Percentiles rank a stretch among this genome's conserved stretches.
These are phyloP conservation scores for Andrena dorsata DNA, from an alignment of 2,888 invertebrate species.

Conservation along the genomic window DNA sequence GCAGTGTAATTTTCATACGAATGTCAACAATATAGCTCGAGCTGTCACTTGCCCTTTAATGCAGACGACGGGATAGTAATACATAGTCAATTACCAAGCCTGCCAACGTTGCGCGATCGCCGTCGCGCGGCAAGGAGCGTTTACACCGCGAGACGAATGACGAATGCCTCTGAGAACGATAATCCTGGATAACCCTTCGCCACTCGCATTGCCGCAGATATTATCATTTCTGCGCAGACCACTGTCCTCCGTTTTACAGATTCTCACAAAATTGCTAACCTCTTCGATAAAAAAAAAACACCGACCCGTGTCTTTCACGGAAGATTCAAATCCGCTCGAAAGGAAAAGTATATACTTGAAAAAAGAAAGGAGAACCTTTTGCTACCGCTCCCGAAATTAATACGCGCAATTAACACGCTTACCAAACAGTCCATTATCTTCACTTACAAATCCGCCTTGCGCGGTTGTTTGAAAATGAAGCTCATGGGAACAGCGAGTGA, in stretches of 20 bases:
- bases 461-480: slow-evolving; percentile 18
- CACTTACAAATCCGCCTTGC: slow-evolving; percentile 10
- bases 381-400: background rate
- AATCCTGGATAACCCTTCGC: background rate
- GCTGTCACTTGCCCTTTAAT: slow-evolving; percentile 73
- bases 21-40: slow-evolving; percentile 70
- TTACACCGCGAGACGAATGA: slow-evolving; percentile 27
- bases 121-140: slow-evolving; percentile 36
- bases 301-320: background rate
- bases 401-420: background rate
- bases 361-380: too few relatives aligned
- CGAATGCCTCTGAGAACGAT: background rate
- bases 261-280: background rate
- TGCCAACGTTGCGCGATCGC: slow-evolving; percentile 48
- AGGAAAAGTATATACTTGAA: background rate
- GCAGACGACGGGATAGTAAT: slow-evolving; percentile 72
- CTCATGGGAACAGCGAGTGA: background rate
- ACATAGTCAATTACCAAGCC: slow-evolving; percentile 59
- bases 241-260: too few relatives aligned
- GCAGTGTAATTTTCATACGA: slow-evolving; percentile 59
- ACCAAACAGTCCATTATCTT: background rate
- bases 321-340: background rate
- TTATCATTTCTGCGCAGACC: too few relatives aligned
- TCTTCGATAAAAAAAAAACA: too few relatives aligned
- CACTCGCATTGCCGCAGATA: too few relatives aligned